Conservation (phyloP, 2,797 vertebrate species). For the Hippoglossus hippoglossus region DNA sequence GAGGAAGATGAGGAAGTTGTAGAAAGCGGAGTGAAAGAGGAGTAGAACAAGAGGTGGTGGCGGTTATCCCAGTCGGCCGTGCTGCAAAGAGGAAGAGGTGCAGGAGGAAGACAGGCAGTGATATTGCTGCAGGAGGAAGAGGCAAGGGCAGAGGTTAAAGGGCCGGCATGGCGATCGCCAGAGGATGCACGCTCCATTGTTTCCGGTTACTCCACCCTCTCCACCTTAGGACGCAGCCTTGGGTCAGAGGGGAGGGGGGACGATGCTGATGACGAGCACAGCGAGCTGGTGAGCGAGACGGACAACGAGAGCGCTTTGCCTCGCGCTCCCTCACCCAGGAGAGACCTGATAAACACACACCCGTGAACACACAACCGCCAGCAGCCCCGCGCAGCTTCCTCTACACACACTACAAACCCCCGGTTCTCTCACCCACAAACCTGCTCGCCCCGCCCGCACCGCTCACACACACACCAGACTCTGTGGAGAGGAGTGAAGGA, state of each 20-base stretch:
- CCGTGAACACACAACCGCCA: slow-evolving; percentile 1
- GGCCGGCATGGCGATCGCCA: slow-evolving; percentile 76
- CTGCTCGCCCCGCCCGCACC: slow-evolving; percentile 35
- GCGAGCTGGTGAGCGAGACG: slow-evolving; percentile 92
- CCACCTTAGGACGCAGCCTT: slow-evolving; percentile 92
- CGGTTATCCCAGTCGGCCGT: slow-evolving; percentile 20
- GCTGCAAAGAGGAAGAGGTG: slow-evolving; percentile 67
- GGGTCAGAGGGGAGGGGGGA: slow-evolving; percentile 89
- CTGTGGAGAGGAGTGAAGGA: slow-evolving; percentile 64
- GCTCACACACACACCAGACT: slow-evolving; percentile 56
- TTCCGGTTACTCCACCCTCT: slow-evolving; percentile 96
- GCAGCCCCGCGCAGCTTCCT: slow-evolving; percentile 77
- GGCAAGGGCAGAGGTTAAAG: slow-evolving; percentile 65
- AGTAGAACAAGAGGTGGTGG: slow-evolving; percentile 55
- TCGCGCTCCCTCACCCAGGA: slow-evolving; percentile 87
- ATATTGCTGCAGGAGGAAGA: slow-evolving; percentile 67
- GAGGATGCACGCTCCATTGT: slow-evolving; percentile 94
- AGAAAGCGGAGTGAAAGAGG: slow-evolving; percentile 59
- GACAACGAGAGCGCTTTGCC: slow-evolving; percentile 93
- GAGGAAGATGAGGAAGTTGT: slow-evolving; percentile 68
- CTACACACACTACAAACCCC: slow-evolving; percentile 77
- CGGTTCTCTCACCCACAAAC: slow-evolving; percentile 34
- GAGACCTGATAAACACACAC: slow-evolving; percentile 73
- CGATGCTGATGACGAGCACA: slow-evolving; percentile 94
- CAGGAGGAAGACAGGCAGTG: slow-evolving; percentile 34